Conservation (phyloP, 2,797 vertebrate genomes). For the Melanotaenia boesemani region DNA sequence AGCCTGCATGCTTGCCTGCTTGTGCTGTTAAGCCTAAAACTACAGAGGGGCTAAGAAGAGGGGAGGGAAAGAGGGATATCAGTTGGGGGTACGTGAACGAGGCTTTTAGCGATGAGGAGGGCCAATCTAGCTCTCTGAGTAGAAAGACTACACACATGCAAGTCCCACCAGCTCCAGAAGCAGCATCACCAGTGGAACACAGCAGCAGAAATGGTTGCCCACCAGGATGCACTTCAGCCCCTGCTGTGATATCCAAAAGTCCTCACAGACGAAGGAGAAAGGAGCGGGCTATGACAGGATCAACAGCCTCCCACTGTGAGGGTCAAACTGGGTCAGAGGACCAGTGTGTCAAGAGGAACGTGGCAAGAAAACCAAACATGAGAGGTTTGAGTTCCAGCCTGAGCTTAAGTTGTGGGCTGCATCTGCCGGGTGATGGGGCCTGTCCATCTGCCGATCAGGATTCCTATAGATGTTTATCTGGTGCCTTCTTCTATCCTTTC, state of each 20-base stretch:
- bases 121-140: constrained; percentile 42
- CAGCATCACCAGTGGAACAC: constrained; percentile 29
- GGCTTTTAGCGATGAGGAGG: constrained; percentile 86
- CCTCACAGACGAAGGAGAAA: constrained; percentile 47
- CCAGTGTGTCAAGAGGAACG: constrained; percentile 58
- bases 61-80: neutral
- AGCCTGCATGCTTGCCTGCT: constrained; percentile 76
- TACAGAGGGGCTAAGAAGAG: constrained; percentile 30
- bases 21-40: constrained; percentile 62
- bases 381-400: constrained; percentile 88
- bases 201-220: constrained; percentile 39
- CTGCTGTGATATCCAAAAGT: constrained; percentile 56
- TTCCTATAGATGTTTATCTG: constrained; percentile 27
- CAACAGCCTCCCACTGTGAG: constrained; percentile 57
- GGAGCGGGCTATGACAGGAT: constrained; percentile 36
- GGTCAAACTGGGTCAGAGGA: constrained; percentile 72
- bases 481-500: constrained; percentile 43
- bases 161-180: constrained; percentile 32
- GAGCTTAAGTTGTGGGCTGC: constrained; percentile 62
- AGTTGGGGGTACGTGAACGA: constrained; percentile 83
- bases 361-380: constrained; percentile 72
- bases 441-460: constrained; percentile 56
- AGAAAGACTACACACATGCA: constrained; percentile 42
- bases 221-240: constrained; percentile 33
- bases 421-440: constrained; percentile 63